Conservation (phyloP, 2,113 vertebrate species). For the Calidris pugnax region DNA sequence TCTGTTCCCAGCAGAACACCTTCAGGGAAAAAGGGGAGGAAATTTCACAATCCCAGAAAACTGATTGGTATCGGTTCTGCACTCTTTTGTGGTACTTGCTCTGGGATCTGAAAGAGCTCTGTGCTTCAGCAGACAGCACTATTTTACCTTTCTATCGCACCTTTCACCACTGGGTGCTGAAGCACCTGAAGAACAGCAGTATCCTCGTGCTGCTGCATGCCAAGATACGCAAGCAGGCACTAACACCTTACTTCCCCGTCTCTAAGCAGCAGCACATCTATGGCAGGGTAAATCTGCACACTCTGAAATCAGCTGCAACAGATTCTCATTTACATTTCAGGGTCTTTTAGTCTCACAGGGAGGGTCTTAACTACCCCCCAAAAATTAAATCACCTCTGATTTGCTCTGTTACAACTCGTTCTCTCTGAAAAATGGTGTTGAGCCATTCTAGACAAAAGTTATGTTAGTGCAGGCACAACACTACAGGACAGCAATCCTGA, state of each 20-base stretch:
- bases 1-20: conserved; percentile 93
- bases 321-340: not conserved
- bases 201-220: not conserved
- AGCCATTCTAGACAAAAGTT: not conserved
- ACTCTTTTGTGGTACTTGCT: not conserved
- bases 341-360: not conserved
- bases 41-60: not conserved
- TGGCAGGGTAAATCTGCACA: not conserved
- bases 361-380: not conserved
- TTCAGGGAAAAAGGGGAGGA: conserved; percentile 40
- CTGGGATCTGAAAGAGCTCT: not conserved
- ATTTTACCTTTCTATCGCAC: not conserved
- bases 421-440: not conserved
- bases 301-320: not conserved
- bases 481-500: not conserved
- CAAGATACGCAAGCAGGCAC: not conserved
- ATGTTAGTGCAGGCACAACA: not conserved
- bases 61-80: not conserved
- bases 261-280: not conserved
- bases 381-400: not conserved
- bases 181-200: not conserved
- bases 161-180: not conserved
- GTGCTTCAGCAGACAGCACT: not conserved
- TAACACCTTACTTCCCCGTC: not conserved
- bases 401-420: not conserved